phyloP scores from a whole-genome alignment of 2,113 vertebrate genomes.

The Dicerorhinus sumatrensis region DNA sequence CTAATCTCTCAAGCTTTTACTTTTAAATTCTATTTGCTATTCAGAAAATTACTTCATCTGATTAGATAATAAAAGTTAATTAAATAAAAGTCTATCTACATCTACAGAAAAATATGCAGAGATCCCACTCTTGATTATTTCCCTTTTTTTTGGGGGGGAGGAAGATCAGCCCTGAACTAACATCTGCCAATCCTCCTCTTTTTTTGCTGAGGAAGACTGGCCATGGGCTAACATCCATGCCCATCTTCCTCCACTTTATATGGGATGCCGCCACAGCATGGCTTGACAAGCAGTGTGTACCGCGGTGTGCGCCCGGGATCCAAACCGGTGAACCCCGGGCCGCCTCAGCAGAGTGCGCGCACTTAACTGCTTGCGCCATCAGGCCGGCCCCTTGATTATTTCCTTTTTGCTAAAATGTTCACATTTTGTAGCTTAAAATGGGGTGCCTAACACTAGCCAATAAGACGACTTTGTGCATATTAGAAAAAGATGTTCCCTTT shows the following conservation, averaged over 20 bases:
- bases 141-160: background rate
- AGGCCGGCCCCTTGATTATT: background rate
- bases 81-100: slow-evolving; percentile 2
- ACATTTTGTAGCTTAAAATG: background rate
- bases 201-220: no score
- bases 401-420: slow-evolving; percentile 17
- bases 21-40: slow-evolving; percentile 43
- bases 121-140: background rate
- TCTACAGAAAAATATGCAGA: slow-evolving; percentile 41
- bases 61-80: slow-evolving; percentile 47
- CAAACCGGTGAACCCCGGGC: no score
- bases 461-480: background rate
- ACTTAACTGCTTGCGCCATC: no score
- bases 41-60: slow-evolving; percentile 43
- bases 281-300: no score
- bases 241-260: no score
- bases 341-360: no score
- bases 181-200: no score
- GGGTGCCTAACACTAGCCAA: background rate
- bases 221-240: no score
- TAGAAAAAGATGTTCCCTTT: slow-evolving; percentile 40
- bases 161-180: no score
- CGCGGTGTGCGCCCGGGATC: no score
- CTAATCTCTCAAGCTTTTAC: slow-evolving; percentile 38
- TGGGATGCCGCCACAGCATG: no score